These are phyloP conservation scores for Ranitomeya imitator DNA, from an alignment of 2,113 vertebrate species.

Conservation along the genomic window DNA sequence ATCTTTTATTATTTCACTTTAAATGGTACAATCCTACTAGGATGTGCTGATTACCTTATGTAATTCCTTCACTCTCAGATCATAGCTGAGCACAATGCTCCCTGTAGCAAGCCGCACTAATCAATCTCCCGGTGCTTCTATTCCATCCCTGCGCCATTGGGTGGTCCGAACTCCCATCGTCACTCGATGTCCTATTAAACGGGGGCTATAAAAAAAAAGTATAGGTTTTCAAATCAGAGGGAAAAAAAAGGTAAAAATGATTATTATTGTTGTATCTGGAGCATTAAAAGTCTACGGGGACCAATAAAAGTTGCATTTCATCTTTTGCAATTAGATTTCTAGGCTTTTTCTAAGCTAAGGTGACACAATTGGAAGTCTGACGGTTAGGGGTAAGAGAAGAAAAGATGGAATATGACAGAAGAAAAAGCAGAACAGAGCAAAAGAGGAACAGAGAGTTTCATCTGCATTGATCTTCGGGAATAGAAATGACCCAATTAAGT, in stretches of 20 bases:
- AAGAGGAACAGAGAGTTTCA: background rate
- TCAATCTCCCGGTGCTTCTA: conserved; percentile 22
- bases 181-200: conserved; percentile 5
- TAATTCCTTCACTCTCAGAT: conserved; percentile 66
- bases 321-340: conserved; percentile 7
- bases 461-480: too few species aligned
- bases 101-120: conserved; percentile 11
- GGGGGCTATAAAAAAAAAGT: conserved; percentile 11
- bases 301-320: conserved; percentile 11
- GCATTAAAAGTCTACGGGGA: background rate
- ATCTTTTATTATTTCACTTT: conserved; percentile 80
- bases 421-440: background rate
- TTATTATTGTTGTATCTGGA: background rate
- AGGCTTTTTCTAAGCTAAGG: background rate
- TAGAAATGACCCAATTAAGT: background rate
- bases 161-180: background rate
- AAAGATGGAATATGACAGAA: background rate
- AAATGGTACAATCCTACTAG: conserved; percentile 71
- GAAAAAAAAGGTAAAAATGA: background rate
- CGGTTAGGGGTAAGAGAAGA: background rate
- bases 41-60: conserved; percentile 70
- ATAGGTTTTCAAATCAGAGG: background rate
- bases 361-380: background rate
- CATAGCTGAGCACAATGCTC: background rate
- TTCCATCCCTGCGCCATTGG: background rate